Conservation (phyloP, 1,140 invertebrate species). For the Chelonus insularis region DNA sequence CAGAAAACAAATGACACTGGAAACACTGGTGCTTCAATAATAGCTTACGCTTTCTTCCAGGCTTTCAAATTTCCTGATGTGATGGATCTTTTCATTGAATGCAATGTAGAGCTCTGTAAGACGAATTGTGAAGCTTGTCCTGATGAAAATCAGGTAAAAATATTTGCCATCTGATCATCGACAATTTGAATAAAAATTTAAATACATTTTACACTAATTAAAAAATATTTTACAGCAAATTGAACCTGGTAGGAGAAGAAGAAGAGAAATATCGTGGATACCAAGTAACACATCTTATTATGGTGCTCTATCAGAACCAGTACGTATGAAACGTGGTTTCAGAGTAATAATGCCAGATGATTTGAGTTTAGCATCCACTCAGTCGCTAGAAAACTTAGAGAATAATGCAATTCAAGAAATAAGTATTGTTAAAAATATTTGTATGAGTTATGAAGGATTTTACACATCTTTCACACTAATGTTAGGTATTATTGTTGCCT, state of each 20-base stretch:
- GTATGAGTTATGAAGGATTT: slow-evolving; percentile 51
- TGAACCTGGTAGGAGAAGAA: slow-evolving; percentile 64
- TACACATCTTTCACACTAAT: slow-evolving; percentile 48
- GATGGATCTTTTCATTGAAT: slow-evolving; percentile 83
- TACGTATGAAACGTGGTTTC: slow-evolving; percentile 66
- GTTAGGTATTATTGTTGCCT: slow-evolving; percentile 43
- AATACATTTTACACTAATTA: too few species aligned
- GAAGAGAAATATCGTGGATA: slow-evolving; percentile 59
- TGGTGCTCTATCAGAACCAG: slow-evolving; percentile 55
- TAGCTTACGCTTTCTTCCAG: slow-evolving; percentile 80
- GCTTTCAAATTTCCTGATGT: slow-evolving; percentile 89
- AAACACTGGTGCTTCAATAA: slow-evolving; percentile 73
- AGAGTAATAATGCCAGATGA: slow-evolving; percentile 71
- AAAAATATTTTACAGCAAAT: too few species aligned
- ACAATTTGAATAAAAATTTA: too few species aligned
- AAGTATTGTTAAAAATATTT: slow-evolving; percentile 39
- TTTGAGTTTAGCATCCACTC: slow-evolving; percentile 50
- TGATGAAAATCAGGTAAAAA: slow-evolving; percentile 63
- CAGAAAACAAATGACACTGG: slow-evolving; percentile 77
- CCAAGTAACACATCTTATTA: slow-evolving; percentile 45
- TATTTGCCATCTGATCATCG: too few species aligned
- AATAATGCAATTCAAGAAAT: slow-evolving; percentile 38
- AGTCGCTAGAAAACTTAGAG: slow-evolving; percentile 42
- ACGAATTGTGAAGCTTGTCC: slow-evolving; percentile 76
- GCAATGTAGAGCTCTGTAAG: slow-evolving; percentile 84